Conservation (phyloP, 1,140 invertebrate species). For the Dicyema japonicum region DNA sequence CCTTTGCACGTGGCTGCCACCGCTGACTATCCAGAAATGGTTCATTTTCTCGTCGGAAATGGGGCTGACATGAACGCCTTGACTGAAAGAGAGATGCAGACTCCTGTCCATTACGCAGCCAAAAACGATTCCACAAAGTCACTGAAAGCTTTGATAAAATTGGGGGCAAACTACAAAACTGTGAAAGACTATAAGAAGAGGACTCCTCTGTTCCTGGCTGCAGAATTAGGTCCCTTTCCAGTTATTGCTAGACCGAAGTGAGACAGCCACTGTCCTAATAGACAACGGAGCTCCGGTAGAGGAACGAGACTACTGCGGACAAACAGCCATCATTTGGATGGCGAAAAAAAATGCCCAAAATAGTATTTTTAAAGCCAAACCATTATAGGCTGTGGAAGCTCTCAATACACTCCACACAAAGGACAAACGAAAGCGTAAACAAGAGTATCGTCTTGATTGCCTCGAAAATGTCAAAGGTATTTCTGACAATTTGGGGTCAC, state of each 20-base stretch:
- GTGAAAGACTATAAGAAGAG: conserved; percentile 11
- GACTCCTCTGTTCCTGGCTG: conserved; percentile 13
- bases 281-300: conserved; percentile 9
- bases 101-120: conserved; percentile 14
- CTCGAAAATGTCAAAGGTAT: too few relatives aligned
- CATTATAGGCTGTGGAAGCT: conserved; percentile 10
- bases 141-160: conserved; percentile 10
- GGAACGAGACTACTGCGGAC: conserved; percentile 8
- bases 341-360: conserved; percentile 9
- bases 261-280: conserved; percentile 10
- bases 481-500: too few relatives aligned
- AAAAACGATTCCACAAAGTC: conserved; percentile 11
- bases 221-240: conserved; percentile 10
- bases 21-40: conserved; percentile 12
- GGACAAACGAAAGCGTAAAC: conserved; percentile 12
- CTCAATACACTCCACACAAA: conserved; percentile 10
- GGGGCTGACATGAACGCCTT: conserved; percentile 10
- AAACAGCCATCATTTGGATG: conserved; percentile 11
- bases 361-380: neutral
- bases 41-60: conserved; percentile 10
- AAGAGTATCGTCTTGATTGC: conserved; percentile 10
- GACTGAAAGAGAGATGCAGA: conserved; percentile 11
- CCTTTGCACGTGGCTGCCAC: conserved; percentile 15
- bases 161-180: conserved; percentile 8
- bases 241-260: conserved; percentile 11